Conservation (phyloP, 2,888 invertebrate species). For the Odontocolon sp. region DNA sequence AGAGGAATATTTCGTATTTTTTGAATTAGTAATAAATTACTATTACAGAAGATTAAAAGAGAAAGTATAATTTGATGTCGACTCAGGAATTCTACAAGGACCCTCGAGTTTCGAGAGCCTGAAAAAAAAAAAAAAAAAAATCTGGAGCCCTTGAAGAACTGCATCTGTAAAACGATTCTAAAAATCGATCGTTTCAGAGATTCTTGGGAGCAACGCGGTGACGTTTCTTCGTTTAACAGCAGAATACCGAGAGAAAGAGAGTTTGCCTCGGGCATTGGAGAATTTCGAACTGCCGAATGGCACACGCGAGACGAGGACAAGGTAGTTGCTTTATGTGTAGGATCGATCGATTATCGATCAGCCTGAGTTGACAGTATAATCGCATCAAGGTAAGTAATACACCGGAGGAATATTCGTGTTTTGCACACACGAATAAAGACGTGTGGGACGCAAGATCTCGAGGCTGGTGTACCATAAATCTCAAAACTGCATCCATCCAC, state of each 20-base stretch:
- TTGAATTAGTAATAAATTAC: no score
- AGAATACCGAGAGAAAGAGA: neutral
- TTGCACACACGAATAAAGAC: constrained; percentile 24
- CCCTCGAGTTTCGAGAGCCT: neutral
- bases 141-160: constrained; percentile 17
- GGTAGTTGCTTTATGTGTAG: neutral
- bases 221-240: neutral
- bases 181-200: neutral
- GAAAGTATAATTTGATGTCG: constrained; percentile 8
- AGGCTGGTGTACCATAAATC: constrained; percentile 22
- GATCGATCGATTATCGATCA: constrained; percentile 20
- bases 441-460: constrained; percentile 34
- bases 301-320: neutral
- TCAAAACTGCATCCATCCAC: constrained; percentile 19
- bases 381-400: neutral
- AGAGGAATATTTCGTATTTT: no score
- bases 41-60: no score
- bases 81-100: neutral
- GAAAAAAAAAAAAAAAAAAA: no score
- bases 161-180: constrained; percentile 18
- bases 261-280: neutral
- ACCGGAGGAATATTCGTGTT: constrained; percentile 15
- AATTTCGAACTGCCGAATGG: neutral
- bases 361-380: neutral
- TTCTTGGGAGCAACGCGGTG: neutral